phyloP scores from a whole-genome alignment of 1,140 invertebrate species.

The Zaprionus ornatus region DNA sequence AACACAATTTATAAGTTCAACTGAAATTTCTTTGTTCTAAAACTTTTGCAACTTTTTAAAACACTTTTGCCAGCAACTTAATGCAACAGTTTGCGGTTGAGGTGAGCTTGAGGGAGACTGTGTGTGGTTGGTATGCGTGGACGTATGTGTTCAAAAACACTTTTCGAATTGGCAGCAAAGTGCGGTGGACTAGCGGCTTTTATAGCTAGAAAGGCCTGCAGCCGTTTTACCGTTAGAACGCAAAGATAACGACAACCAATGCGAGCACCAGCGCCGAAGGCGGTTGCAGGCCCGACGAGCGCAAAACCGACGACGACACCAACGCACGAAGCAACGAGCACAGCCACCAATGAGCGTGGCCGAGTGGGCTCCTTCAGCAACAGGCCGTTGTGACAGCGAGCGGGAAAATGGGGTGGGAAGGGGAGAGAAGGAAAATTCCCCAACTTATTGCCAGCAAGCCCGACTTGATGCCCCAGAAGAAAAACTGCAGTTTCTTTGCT shows the following conservation, averaged over 20 bases:
- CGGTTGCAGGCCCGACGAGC: conserved; percentile 37
- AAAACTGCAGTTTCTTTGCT: conserved; percentile 7
- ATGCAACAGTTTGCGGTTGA: conserved; percentile 23
- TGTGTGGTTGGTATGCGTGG: conserved; percentile 32
- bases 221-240: conserved; percentile 21
- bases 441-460: conserved; percentile 25
- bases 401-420: background rate
- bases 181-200: conserved; percentile 65
- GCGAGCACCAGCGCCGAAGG: conserved; percentile 45
- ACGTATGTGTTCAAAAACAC: conserved; percentile 42
- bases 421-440: background rate
- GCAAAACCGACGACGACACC: conserved; percentile 50
- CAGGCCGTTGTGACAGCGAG: conserved; percentile 41
- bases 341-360: conserved; percentile 49
- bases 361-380: conserved; percentile 42
- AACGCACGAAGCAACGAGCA: conserved; percentile 56
- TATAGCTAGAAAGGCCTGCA: conserved; percentile 57
- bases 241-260: conserved; percentile 69
- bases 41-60: conserved; percentile 40
- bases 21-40: background rate
- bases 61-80: conserved; percentile 23
- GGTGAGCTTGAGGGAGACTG: conserved; percentile 1
- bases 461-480: background rate
- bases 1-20: conserved; percentile 16
- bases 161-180: conserved; percentile 72